Base-by-base conservation (phyloP, 2,797 vertebrate species). In the Ctenopoma kingsleyae region DNA sequence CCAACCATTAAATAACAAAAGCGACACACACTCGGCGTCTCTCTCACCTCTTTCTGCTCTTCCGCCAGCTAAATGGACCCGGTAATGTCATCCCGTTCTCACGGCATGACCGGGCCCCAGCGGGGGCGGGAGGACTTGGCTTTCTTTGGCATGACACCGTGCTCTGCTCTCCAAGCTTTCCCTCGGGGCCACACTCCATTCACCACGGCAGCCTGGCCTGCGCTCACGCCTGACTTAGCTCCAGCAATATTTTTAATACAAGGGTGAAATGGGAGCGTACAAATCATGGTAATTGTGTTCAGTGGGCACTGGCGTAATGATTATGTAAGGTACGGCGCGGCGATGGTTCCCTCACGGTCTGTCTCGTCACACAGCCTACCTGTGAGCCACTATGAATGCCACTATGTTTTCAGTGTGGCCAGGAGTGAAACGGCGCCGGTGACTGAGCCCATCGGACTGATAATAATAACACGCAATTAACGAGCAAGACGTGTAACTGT, bases 211-310 rank as follows among this genome's bases (percentile, higher is more conserved):
- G 85, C 76, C 81, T 64, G 47, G 80, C 78, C 70, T 9, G 70
- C 17, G 67, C 89, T 91, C 89, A 91, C 38, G 75, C 88, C 82
- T 85, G 83, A 92, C 86, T 92, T 82, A 88, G 88, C 89, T 87
- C 84, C 54, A 77, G 86, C 83, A 91, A 91, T 93, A 93, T 90
- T 93, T 91, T 91, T 90, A 92, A 91, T 89, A 90, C 90, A 87
- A 85, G 85, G 85, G 85, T 77, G 77, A 90, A 90, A 92, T 83
- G 78, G 89, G 82, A 89, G 86, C 77, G 81, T 88, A 92, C 91
- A 93, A 93, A 93, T 94, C 92, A 94, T 89, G 84, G 86, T 91
- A 91, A 93, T 93, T 92, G 91, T 92, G 89, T 89, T 89, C 79
- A 78, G 78, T 67, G 77, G 83, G 73, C 86, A 87, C 85, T 85